A percentile compares a stretch with the other conserved stretches of the same genome.
phyloP scores from a whole-genome alignment of 1,140 invertebrate species.

The Lucilia cuprina region DNA sequence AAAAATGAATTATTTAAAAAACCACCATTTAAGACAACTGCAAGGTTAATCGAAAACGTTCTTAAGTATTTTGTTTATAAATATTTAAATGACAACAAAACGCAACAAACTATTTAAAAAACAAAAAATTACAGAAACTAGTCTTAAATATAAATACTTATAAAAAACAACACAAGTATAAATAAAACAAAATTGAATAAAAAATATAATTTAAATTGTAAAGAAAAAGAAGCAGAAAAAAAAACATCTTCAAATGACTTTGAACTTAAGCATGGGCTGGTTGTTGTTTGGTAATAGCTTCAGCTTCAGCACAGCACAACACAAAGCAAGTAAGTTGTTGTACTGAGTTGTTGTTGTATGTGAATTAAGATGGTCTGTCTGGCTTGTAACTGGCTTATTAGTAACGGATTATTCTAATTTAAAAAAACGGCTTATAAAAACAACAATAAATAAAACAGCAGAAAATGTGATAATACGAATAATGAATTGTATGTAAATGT shows the following conservation, averaged over 20 bases:
- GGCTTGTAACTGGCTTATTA: not conserved
- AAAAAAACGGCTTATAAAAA: not conserved
- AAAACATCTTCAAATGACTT: not conserved
- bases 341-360: too few species aligned
- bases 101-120: too few species aligned
- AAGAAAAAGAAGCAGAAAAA: too few species aligned
- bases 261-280: not conserved
- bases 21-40: not conserved
- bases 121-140: not conserved
- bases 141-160: not conserved
- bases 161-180: not conserved
- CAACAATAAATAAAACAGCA: not conserved
- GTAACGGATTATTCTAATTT: slow-evolving; percentile 5
- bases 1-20: not conserved
- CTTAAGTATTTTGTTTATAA: not conserved
- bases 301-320: too few species aligned
- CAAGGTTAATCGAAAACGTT: not conserved
- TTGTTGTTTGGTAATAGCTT: too few species aligned
- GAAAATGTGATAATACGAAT: not conserved
- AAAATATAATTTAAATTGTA: too few species aligned
- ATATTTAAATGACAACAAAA: not conserved
- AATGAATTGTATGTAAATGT: not conserved
- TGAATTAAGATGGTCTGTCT: not conserved
- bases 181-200: too few species aligned
- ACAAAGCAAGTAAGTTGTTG: too few species aligned